phyloP scores from a whole-genome alignment of 2,113 vertebrate genomes.

The Choloepus hoffmanni region DNA sequence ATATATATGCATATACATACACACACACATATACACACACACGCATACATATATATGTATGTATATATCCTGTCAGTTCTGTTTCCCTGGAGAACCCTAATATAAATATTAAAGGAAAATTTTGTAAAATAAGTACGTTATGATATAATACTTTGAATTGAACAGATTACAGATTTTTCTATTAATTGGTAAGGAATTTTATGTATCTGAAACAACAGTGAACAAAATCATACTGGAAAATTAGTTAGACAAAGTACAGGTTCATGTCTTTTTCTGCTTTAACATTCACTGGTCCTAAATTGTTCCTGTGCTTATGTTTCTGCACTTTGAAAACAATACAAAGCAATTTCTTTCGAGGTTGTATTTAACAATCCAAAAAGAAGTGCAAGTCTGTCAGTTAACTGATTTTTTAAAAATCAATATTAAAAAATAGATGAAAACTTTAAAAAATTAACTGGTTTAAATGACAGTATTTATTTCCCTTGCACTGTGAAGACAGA shows the following conservation, averaged over 20 bases:
- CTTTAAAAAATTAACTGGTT: not conserved
- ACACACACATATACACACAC: too few species aligned
- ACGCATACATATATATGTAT: too few species aligned
- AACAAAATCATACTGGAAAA: not conserved
- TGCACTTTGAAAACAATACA: not conserved
- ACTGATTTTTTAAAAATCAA: not conserved
- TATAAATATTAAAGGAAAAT: not conserved
- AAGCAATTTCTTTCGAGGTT: not conserved
- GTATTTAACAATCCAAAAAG: not conserved
- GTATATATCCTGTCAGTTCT: too few species aligned
- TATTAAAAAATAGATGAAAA: slow-evolving; percentile 23
- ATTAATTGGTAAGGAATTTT: not conserved
- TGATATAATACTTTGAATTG: not conserved
- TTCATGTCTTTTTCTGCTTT: not conserved
- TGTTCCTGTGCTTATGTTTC: not conserved
- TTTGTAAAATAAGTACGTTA: not conserved
- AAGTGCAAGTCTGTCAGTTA: not conserved
- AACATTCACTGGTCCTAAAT: not conserved
- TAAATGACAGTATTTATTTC: not conserved
- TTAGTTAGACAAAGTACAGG: not conserved
- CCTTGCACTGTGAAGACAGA: not conserved
- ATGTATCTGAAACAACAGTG: not conserved
- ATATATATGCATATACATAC: too few species aligned
- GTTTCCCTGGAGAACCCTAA: too few species aligned
- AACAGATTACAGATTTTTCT: not conserved